Evolutionary conservation across 2,888 invertebrate genomes (phyloP), one percentile per base, ranked within the genome.

Genomic region (Elegia similella): DNA sequence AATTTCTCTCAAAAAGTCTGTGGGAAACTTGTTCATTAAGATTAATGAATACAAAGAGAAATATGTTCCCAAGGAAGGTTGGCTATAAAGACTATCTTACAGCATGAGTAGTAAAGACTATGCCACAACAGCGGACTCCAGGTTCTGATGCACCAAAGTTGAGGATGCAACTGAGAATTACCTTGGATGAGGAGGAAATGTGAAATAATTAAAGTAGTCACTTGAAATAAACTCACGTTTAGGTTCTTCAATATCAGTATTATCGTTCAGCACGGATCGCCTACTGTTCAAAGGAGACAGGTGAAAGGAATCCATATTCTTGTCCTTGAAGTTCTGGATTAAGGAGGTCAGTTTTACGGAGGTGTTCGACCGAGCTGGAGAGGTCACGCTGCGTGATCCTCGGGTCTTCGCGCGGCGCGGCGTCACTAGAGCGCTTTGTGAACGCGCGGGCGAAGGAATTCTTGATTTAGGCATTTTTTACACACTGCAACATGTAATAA

Each of bases 191-290:
- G 5, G 29, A 47, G 1, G 29, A 47, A 8, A 17, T 30, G 5
- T 23, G 5, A 23, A 23, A 5, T 23, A 23, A 23, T 5, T 23
- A 3, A 5, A 23, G 5, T 23, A 23, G 5, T 23, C 23, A 23
- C 23, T 23, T 3, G 23, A 23, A 43, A n/a, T n/a, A 3, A 62
- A 85, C 89, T 87, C 62, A 90, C 90, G 76, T 63, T 69, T 73
- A 0, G 88, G 88, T 48, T 76, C 78, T 16, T 81, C 83, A 64
- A 90, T 83, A 42, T 85, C 73, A 23, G 88, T 89, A 48, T 80
- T 76, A 63, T 90, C 88, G 42, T 77, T 72, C 34, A 90, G 59
- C 5, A 90, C 70, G 42, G 88, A 89, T 42, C 62, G 66, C 50
- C 81, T 72, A 30, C 65, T 75, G 5, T 59, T 69, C 52, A 85